Percentiles rank a stretch among this genome's conserved stretches.
Conservation (phyloP, 2,888 invertebrate genomes). For the Nysson spinosus region DNA sequence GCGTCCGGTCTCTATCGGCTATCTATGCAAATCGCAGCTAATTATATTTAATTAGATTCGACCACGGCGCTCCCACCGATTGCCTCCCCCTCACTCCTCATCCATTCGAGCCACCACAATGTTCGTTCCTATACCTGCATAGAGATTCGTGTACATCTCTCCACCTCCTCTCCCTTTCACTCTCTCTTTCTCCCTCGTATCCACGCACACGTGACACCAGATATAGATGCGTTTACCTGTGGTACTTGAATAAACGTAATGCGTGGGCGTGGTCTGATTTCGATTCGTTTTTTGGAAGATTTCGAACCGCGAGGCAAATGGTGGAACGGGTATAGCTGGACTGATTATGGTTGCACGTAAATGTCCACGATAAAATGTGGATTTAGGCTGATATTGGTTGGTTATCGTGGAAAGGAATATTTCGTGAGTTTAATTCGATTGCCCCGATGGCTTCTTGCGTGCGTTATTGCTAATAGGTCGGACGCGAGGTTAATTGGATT, state of each 20-base stretch:
- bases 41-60: conserved; percentile 78
- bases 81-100: conserved; percentile 34
- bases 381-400: too few species aligned
- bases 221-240: conserved; percentile 20
- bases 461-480: too few species aligned
- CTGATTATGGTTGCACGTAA: too few species aligned
- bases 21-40: conserved; percentile 78
- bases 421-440: too few species aligned
- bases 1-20: conserved; percentile 76
- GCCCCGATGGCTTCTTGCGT: too few species aligned
- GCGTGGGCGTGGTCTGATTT: conserved; percentile 5
- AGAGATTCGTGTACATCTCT: too few species aligned
- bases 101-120: background rate
- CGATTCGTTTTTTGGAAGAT: background rate
- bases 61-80: conserved; percentile 74
- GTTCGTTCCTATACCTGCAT: background rate
- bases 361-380: too few species aligned
- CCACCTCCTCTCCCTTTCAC: background rate
- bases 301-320: too few species aligned
- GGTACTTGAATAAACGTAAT: conserved; percentile 14
- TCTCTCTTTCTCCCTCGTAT: background rate
- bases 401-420: too few species aligned
- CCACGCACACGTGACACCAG: too few species aligned
- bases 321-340: too few species aligned
- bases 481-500: too few species aligned